phyloP scores from a whole-genome alignment of 1,140 invertebrate species.

The Drosophila ogumai region DNA sequence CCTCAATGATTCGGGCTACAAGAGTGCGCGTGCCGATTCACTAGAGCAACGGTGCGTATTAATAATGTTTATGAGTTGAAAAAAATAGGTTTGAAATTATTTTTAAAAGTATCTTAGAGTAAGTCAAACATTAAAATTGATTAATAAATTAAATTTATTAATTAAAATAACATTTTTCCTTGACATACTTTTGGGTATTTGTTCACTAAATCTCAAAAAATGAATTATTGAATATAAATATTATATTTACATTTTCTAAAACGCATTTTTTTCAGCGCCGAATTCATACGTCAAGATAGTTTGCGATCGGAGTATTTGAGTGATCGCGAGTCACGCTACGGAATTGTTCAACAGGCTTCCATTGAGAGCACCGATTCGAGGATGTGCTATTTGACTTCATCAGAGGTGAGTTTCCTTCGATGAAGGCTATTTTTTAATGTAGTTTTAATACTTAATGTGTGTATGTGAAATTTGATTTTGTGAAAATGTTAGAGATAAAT shows the following conservation, averaged over 20 bases:
- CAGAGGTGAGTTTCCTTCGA: slow-evolving; percentile 92
- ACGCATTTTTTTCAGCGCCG: slow-evolving; percentile 89
- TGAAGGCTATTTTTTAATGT: background rate
- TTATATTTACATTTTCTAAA: background rate
- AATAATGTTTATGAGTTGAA: background rate
- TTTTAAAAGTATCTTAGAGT: background rate
- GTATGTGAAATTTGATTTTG: background rate
- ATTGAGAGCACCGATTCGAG: slow-evolving; percentile 96
- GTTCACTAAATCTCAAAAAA: background rate
- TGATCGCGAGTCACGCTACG: slow-evolving; percentile 93
- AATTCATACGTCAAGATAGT: slow-evolving; percentile 95
- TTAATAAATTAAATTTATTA: no score
- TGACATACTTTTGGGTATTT: background rate
- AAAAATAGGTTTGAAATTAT: background rate
- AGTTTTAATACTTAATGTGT: background rate
- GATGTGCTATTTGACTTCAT: slow-evolving; percentile 96
- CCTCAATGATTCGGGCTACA: slow-evolving; percentile 93
- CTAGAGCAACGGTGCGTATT: slow-evolving; percentile 91
- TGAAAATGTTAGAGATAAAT: background rate
- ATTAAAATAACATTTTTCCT: background rate
- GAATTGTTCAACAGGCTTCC: slow-evolving; percentile 96
- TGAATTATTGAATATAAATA: background rate
- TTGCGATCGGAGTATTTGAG: slow-evolving; percentile 95
- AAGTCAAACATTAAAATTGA: no score
- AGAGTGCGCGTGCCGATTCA: slow-evolving; percentile 93